Evolutionary conservation across 2,797 vertebrate genomes (phyloP).

Genomic region (Coranthus polyacanthus): DNA sequence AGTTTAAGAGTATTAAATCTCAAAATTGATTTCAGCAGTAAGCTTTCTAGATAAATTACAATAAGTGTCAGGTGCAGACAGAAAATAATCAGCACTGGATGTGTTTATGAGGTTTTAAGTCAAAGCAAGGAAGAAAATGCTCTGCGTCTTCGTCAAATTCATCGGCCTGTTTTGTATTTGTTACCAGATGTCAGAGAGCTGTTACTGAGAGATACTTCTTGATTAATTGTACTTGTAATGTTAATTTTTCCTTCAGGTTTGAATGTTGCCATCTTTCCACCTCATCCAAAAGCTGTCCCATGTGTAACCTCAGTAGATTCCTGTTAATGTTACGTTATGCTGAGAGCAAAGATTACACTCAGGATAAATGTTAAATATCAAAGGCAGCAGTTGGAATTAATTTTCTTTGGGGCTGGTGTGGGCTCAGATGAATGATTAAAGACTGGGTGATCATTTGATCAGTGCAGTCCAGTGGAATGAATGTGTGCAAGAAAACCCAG

Average conservation of each 20-base stretch:
- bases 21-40: conserved; percentile 24
- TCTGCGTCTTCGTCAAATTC: conserved; percentile 11
- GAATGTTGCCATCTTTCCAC: conserved; percentile 40
- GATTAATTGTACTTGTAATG: conserved; percentile 13
- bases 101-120: conserved; percentile 37
- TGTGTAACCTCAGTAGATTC: conserved; percentile 3
- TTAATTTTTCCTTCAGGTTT: conserved; percentile 12
- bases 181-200: conserved; percentile 47
- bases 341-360: conserved; percentile 36
- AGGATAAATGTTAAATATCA: conserved; percentile 44
- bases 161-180: conserved; percentile 16
- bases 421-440: conserved; percentile 56
- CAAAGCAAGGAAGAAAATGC: conserved; percentile 22
- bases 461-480: conserved; percentile 30
- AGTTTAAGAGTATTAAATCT: conserved; percentile 25
- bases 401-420: conserved; percentile 37
- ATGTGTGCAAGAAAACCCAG: conserved; percentile 33
- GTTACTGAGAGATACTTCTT: conserved; percentile 22
- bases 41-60: conserved; percentile 24
- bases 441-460: conserved; percentile 57
- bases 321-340: conserved; percentile 21
- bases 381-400: conserved; percentile 50
- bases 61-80: neutral
- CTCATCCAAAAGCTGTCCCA: conserved; percentile 29
- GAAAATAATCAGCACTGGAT: conserved; percentile 14